Evolutionary conservation across 2,113 vertebrate species (phyloP).

Genomic region (Cyanistes caeruleus): DNA sequence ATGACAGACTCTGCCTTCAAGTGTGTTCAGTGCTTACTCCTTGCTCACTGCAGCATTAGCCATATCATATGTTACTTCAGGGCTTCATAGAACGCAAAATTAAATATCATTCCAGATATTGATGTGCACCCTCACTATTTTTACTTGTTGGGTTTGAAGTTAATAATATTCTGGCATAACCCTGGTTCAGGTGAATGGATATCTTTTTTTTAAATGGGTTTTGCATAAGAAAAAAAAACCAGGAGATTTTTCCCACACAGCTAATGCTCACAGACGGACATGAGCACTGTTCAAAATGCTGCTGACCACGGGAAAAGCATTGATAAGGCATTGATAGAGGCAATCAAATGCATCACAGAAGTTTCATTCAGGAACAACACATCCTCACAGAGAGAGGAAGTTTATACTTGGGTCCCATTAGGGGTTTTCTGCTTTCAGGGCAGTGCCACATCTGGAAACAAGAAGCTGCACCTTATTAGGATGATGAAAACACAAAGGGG

Average conservation of each 20-base stretch:
- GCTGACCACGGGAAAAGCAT: neutral
- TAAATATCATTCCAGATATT: neutral
- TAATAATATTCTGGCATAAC: neutral
- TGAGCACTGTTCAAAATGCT: neutral
- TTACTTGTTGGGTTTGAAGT: neutral
- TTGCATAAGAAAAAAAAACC: neutral
- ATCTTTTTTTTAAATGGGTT: neutral
- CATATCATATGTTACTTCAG: neutral
- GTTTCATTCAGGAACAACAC: neutral
- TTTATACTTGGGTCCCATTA: neutral
- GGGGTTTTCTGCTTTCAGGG: neutral
- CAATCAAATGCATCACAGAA: neutral
- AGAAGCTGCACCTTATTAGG: neutral
- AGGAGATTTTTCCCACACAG: neutral
- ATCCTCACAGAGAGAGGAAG: neutral
- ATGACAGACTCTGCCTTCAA: neutral
- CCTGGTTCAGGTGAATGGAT: neutral
- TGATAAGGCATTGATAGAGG: neutral
- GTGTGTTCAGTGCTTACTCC: neutral
- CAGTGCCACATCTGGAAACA: neutral
- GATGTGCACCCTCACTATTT: neutral
- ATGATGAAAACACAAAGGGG: neutral
- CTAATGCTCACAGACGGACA: neutral
- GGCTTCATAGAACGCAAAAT: neutral
- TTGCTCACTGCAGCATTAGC: neutral